Evolutionary conservation across 2,113 vertebrate species (phyloP).

Genomic region (Colius striatus): DNA sequence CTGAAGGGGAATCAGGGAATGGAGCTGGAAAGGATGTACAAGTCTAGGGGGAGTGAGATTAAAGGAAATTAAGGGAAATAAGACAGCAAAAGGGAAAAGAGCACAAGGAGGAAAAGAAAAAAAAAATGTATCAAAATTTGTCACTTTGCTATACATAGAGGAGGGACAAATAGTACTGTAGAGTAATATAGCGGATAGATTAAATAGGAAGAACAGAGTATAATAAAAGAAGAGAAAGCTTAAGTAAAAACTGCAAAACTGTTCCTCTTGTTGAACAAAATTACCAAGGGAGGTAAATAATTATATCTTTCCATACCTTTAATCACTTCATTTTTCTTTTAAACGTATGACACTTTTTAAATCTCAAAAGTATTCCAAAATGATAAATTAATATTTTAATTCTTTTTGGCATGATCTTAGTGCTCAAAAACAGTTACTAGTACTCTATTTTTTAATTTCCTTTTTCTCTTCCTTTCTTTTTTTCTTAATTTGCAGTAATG

Average conservation of each 20-base stretch:
- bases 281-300: background rate
- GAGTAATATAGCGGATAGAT: background rate
- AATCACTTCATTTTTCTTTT: background rate
- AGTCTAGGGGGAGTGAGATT: background rate
- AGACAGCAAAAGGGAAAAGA: background rate
- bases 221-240: background rate
- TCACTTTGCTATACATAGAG: background rate
- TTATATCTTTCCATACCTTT: constrained; percentile 38
- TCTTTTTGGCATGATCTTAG: background rate
- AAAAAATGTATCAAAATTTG: background rate
- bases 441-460: background rate
- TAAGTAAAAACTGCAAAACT: background rate
- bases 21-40: background rate
- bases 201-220: background rate
- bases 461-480: background rate
- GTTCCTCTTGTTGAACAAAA: background rate
- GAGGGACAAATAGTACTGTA: background rate
- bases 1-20: background rate
- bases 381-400: background rate
- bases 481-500: background rate
- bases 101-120: background rate
- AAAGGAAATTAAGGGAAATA: background rate
- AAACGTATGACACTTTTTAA: background rate
- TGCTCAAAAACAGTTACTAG: background rate
- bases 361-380: background rate